Base-by-base conservation (phyloP, 2,888 invertebrate genomes). In the Epistrophe grossulariae region DNA sequence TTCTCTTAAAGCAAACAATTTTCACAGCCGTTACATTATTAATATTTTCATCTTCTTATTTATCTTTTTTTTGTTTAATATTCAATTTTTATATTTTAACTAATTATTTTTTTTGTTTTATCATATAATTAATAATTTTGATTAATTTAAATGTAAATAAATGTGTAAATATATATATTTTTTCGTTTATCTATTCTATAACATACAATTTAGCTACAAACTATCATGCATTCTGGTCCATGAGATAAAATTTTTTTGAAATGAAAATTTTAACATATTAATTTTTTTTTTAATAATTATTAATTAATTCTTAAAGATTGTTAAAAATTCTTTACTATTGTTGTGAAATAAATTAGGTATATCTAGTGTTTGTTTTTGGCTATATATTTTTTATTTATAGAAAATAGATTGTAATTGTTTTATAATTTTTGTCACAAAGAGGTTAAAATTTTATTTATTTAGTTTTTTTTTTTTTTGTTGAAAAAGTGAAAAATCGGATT, bases 11-110 rank as follows among this genome's bases (percentile, higher is more conserved):
- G 91, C 91, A 91, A 90, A 91, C 89, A 89, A 89, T 90, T 90
- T 89, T 91, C 91, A 91, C 91, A 91, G 91, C 91, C 91, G 89
- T 91, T 89, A 90, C 88, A 90, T 90, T 89, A 88, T 88, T 84
- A 84, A 55, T 57, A 55, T 71, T 40, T 64, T 43, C 24, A 28
- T 62, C 43, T 28, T 62, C 43, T 74, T 8, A n/a, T 45, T 8
- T 17, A n/a, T 13, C 6, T 45, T n/a, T 45, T 45, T 50, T 45
- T n/a, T 45, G n/a, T 50, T 15, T 15, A 71, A 24, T 40, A 60
- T 50, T 40, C 38, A 77, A 72, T 40, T 73, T 59, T 38, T n/a
- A 59, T 15, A 9, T 9, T 59, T 66, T 68, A 68, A 68, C 28
- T 45, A 66, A 68, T 62, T 62, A 40, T 62, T 24, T 8, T 62